Evolutionary conservation across 2,113 vertebrate species (phyloP).

Genomic region (Dolichallabes microphthalmus): DNA sequence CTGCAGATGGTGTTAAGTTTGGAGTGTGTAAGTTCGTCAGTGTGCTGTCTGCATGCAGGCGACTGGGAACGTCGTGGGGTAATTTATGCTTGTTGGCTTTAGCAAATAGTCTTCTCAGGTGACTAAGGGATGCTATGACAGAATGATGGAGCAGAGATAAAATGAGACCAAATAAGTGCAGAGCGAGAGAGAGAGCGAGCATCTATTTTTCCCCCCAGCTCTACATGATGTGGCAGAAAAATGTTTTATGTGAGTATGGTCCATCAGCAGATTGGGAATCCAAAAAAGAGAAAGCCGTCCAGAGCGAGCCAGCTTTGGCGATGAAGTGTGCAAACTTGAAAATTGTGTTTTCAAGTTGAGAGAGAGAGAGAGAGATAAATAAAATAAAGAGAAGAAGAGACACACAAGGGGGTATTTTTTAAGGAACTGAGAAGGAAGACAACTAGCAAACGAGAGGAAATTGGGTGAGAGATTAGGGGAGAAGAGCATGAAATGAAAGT

Average conservation of each 20-base stretch:
- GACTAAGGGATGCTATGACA: conserved; percentile 51
- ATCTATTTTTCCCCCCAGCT: conserved; percentile 38
- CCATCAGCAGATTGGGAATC: conserved; percentile 39
- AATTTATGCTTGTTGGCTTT: conserved; percentile 60
- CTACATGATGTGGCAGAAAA: conserved; percentile 40
- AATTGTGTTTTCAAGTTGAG: not conserved
- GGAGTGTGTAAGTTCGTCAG: conserved; percentile 24
- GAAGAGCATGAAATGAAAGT: conserved; percentile 54
- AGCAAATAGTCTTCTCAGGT: conserved; percentile 56
- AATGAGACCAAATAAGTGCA: conserved; percentile 55
- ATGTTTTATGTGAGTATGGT: conserved; percentile 32
- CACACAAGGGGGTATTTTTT: conserved; percentile 10
- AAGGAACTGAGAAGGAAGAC: conserved; percentile 41
- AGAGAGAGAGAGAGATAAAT: not conserved
- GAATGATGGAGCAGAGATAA: conserved; percentile 56
- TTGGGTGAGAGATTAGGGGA: conserved; percentile 55
- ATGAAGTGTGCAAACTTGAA: conserved; percentile 1
- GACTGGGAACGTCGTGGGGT: conserved; percentile 41
- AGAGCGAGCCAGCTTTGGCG: not conserved
- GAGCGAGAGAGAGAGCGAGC: conserved; percentile 20
- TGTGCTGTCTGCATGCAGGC: conserved; percentile 24
- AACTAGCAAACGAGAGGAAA: conserved; percentile 52
- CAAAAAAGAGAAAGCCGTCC: not conserved
- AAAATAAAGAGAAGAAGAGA: conserved; percentile 15
- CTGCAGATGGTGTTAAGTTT: conserved; percentile 43